These are phyloP conservation scores for Drosophila pseudoobscura DNA, from an alignment of 1,140 invertebrate species.

Conservation along the genomic window DNA sequence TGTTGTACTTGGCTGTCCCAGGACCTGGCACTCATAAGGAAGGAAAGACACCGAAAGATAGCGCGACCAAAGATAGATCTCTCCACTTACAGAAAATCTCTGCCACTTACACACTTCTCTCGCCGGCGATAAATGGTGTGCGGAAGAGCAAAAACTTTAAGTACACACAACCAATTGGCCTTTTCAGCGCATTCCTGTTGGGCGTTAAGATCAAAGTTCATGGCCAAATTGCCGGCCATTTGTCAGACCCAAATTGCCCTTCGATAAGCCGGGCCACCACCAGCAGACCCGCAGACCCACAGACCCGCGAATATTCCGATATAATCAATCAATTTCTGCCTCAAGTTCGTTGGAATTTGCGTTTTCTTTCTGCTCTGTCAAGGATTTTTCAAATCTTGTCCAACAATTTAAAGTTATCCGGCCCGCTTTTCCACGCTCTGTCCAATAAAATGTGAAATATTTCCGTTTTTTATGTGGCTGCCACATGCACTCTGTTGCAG, in stretches of 20 bases:
- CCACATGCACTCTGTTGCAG: slow-evolving; percentile 18
- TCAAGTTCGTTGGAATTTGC: background rate
- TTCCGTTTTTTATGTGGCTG: slow-evolving; percentile 8
- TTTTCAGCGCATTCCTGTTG: background rate
- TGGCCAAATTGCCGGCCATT: slow-evolving; percentile 33
- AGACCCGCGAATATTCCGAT: slow-evolving; percentile 12
- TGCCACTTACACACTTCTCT: no score
- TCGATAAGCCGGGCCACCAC: slow-evolving; percentile 14
- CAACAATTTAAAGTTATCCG: slow-evolving; percentile 15
- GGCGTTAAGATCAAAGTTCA: slow-evolving; percentile 23
- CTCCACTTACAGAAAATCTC: no score
- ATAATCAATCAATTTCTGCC: slow-evolving; percentile 28
- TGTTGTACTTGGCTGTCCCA: background rate
- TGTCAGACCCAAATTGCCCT: slow-evolving; percentile 23
- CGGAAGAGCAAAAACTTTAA: no score
- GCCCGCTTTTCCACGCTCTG: background rate
- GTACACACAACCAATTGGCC: slow-evolving; percentile 1
- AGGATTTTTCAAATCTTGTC: background rate
- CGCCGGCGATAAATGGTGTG: no score
- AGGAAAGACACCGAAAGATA: background rate
- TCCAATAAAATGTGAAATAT: slow-evolving; percentile 20
- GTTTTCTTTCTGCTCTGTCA: background rate
- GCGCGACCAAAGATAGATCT: background rate
- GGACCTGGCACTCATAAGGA: no score
- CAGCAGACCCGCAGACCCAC: no score